A percentile compares a stretch with the other conserved stretches of the same genome.
phyloP scores from a whole-genome alignment of 1,140 invertebrate species.

The Drosophila seguyi region DNA sequence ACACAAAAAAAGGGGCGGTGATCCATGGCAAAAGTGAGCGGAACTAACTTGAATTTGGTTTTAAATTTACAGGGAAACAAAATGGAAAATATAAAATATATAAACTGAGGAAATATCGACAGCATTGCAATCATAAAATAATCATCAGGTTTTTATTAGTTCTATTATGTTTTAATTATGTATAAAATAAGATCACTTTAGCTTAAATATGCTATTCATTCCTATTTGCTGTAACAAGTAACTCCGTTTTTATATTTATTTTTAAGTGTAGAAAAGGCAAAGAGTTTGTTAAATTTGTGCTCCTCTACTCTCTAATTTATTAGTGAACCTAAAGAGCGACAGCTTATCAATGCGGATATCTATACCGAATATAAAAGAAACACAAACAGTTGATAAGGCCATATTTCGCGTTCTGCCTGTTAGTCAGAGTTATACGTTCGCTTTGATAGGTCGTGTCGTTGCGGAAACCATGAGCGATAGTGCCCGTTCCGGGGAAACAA shows the following conservation, averaged over 20 bases:
- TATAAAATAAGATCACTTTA: no score
- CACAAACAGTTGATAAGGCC: conserved; percentile 3
- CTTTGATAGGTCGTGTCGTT: neutral
- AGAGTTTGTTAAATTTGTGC: neutral
- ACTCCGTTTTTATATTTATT: neutral
- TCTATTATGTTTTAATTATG: no score
- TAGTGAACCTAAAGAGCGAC: neutral
- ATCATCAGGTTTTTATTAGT: no score
- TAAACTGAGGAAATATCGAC: no score
- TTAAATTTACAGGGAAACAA: neutral
- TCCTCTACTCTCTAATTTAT: neutral
- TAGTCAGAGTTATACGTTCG: neutral
- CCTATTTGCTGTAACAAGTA: no score
- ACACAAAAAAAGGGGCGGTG: neutral
- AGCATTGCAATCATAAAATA: no score
- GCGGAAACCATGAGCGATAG: neutral
- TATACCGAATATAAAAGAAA: conserved; percentile 2
- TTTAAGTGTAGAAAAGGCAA: no score
- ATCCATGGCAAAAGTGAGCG: conserved; percentile 5
- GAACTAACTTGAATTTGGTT: neutral
- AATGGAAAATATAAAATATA: neutral
- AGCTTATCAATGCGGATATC: conserved; percentile 3
- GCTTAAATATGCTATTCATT: no score
- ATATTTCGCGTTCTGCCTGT: neutral
- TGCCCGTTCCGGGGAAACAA: neutral